phyloP scores from a whole-genome alignment of 2,888 invertebrate species.

The Oxystoma pomonae region DNA sequence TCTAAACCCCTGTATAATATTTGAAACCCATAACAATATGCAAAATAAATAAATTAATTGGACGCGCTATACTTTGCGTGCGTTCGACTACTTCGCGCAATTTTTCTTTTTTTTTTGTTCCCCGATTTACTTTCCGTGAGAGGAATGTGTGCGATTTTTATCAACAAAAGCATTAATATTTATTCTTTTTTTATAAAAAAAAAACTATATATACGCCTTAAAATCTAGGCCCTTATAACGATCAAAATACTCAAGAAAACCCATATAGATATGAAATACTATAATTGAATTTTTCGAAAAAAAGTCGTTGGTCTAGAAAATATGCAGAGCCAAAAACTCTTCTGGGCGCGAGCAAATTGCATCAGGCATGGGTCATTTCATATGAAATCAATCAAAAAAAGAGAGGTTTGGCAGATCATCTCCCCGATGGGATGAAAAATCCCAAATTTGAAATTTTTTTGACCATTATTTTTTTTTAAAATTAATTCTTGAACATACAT shows the following conservation, averaged over 20 bases:
- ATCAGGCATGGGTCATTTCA: no score
- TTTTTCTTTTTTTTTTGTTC: background rate
- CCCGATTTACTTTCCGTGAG: conserved; percentile 6
- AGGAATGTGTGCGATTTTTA: conserved; percentile 8
- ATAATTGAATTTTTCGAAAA: background rate
- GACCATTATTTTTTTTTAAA: no score
- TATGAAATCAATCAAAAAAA: background rate
- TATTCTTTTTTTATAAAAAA: background rate
- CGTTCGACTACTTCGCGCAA: background rate
- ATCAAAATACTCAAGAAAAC: no score
- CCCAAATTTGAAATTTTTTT: no score
- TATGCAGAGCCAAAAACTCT: no score
- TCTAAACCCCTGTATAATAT: background rate
- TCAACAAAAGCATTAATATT: conserved; percentile 11
- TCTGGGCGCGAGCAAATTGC: no score
- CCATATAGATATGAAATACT: background rate
- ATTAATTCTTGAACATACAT: no score
- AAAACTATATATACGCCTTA: background rate
- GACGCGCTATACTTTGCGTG: background rate
- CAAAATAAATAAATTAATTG: background rate
- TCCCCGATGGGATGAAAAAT: no score
- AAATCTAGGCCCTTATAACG: background rate
- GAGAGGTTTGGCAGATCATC: no score
- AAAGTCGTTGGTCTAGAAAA: no score
- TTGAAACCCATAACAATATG: background rate